Base-by-base conservation (phyloP, 2,113 vertebrate genomes). In the Megalops atlanticus region DNA sequence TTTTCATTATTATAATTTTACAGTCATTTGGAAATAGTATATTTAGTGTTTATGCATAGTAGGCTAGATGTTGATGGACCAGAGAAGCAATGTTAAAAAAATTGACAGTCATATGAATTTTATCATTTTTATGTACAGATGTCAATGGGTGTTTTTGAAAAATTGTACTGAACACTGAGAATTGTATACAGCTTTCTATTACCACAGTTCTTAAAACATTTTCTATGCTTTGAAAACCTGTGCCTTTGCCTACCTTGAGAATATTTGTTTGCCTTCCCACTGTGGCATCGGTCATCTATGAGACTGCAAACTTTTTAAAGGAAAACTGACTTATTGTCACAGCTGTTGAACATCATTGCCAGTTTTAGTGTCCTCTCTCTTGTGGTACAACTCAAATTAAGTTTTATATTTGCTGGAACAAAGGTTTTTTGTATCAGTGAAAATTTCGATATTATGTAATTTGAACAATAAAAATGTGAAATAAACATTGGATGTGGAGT, bases 381-480 rank as follows among this genome's bases (percentile, higher is more conserved):
- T 90, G 85, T 86, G 86, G 85, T 88, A 87, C 85, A 82, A 82
- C 85, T 88, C 77, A 87, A 80, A 74, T 81, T 86, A 77, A 91
- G 85, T 87, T 90, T 89, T 90, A 86, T 89, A 89, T 88, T 87
- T 89, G 85, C 84, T 84, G 76, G 82, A 85, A 87, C 82, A 84
- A 87, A 87, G 85, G 79, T 77, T 85, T 78, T 92, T 90, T 92
- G 88, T 93, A 92, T 94, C 83, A 70, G 81, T 89, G 86, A 92
- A 91, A 89, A 84, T 92, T 92, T 92, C 84, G 85, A 84, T 90
- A 89, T 84, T 84, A 91, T 88, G 81, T 83, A 84, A 84, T 45
- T 82, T 90, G 87, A 92, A 90, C 84, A 93, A 92, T 92, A 92
- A 95, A 94, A 18, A 70, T 89, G 88, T 89, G 87, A 90, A 86